Conservation (phyloP, 1,140 invertebrate genomes). For the Penaeus vannamei region DNA sequence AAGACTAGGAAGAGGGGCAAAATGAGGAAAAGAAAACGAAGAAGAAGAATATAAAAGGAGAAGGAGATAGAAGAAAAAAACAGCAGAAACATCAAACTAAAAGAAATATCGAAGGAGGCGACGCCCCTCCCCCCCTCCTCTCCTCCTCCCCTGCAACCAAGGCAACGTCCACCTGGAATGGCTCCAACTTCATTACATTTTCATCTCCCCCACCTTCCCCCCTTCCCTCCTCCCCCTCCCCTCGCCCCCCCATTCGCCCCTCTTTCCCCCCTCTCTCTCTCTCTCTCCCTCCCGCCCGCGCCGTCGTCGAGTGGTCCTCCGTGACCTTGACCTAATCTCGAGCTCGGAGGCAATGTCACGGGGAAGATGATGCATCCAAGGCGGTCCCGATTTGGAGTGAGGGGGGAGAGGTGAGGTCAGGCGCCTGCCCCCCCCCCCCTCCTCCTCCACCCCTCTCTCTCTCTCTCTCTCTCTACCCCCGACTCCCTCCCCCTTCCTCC, state of each 20-base stretch:
- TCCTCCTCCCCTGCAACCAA: neutral
- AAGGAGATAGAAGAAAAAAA: neutral
- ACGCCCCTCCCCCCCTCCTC: no score
- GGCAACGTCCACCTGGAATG: neutral
- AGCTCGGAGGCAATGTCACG: no score
- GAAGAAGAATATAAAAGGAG: neutral
- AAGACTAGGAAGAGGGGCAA: neutral
- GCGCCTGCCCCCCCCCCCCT: neutral
- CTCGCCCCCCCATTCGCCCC: neutral
- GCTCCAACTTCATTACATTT: neutral
- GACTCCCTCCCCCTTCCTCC: neutral
- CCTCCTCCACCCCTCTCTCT: neutral
- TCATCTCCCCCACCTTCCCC: constrained; percentile 7
- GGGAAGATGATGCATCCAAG: no score
- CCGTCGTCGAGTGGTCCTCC: no score
- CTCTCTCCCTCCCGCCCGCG: neutral
- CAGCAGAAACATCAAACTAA: neutral
- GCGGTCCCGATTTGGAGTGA: neutral
- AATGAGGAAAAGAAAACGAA: neutral
- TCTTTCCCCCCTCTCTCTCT: constrained; percentile 2
- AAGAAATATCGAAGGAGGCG: neutral
- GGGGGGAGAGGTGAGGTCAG: neutral
- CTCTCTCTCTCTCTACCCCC: neutral
- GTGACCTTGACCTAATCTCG: no score
- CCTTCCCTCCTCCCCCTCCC: neutral